These are phyloP conservation scores for Drosophila neotestacea DNA, from an alignment of 2,888 invertebrate species.

Conservation along the genomic window DNA sequence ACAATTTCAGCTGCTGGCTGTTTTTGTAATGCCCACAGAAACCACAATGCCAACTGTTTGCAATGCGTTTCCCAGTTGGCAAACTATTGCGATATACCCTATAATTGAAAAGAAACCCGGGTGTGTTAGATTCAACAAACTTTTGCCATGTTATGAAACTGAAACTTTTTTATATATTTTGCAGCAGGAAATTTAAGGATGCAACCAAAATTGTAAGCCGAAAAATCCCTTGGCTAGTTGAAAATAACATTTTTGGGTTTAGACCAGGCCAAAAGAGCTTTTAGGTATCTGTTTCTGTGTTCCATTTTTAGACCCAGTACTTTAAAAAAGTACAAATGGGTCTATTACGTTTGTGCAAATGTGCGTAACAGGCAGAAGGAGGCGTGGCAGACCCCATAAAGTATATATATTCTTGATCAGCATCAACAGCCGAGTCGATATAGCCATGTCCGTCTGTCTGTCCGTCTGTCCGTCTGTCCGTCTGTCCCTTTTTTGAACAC, in stretches of 20 bases:
- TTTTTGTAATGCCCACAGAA: neutral
- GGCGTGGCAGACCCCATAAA: too few species aligned
- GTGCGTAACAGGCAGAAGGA: too few species aligned
- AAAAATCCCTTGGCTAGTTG: neutral
- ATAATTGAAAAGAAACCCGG: neutral
- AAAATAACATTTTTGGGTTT: slow-evolving; percentile 6
- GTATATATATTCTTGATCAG: too few species aligned
- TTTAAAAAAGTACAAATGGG: too few species aligned
- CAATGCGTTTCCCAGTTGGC: slow-evolving; percentile 2
- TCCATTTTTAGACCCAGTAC: too few species aligned
- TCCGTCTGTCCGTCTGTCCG: too few species aligned
- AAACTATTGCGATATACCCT: slow-evolving; percentile 17
- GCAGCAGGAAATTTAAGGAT: neutral
- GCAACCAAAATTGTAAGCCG: neutral
- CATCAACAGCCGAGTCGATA: too few species aligned
- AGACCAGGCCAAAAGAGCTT: slow-evolving; percentile 1
- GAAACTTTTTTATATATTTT: slow-evolving; percentile 10
- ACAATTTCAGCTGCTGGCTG: slow-evolving; percentile 2
- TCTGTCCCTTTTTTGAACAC: too few species aligned
- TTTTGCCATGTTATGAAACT: neutral
- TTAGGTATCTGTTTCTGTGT: slow-evolving; percentile 8
- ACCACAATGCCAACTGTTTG: slow-evolving; percentile 40
- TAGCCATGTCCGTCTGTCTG: too few species aligned
- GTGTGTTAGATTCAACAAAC: neutral
- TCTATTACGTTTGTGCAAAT: too few species aligned